Percentiles rank a stretch among this genome's conserved stretches.
Conservation (phyloP, 2,113 vertebrate species). For the Prochilodus magdalenae region DNA sequence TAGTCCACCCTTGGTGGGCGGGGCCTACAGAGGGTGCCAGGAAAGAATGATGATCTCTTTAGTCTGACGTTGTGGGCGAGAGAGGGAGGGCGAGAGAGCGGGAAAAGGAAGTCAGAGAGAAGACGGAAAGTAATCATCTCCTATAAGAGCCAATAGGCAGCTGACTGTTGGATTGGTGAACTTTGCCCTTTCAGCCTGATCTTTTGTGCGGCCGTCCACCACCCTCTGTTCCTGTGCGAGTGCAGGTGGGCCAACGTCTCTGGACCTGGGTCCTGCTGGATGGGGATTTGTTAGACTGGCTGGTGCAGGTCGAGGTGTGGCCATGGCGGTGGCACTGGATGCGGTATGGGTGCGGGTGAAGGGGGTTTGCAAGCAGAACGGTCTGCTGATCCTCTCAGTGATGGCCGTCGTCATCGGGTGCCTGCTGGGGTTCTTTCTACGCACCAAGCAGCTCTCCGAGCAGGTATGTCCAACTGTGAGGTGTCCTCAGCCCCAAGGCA, state of each 20-base stretch:
- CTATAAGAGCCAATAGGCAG: conserved; percentile 22
- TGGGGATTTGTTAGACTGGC: conserved; percentile 78
- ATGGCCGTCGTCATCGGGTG: conserved; percentile 93
- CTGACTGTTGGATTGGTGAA: not conserved
- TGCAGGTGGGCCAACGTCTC: not conserved
- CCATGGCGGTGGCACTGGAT: conserved; percentile 86
- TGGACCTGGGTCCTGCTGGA: conserved; percentile 42
- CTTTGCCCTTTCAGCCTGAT: not conserved
- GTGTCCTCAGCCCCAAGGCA: not conserved
- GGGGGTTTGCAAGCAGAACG: conserved; percentile 91
- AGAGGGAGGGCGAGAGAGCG: conserved; percentile 38
- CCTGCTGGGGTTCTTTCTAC: conserved; percentile 93
- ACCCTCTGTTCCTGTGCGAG: not conserved
- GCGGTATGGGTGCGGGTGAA: conserved; percentile 85
- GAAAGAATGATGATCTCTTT: conserved; percentile 77
- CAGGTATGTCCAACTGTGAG: conserved; percentile 81
- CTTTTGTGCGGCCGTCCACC: not conserved
- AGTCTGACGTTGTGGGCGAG: conserved; percentile 67
- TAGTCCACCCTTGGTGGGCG: conserved; percentile 59
- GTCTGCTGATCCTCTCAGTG: conserved; percentile 94
- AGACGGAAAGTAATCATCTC: conserved; percentile 43
- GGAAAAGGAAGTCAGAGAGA: conserved; percentile 47
- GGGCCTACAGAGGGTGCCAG: conserved; percentile 64
- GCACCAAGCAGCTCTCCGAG: conserved; percentile 87
- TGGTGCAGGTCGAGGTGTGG: conserved; percentile 52